Percentiles rank a stretch among this genome's conserved stretches.
phyloP scores from a whole-genome alignment of 2,888 invertebrate species.

The Cerceris ruficornis region DNA sequence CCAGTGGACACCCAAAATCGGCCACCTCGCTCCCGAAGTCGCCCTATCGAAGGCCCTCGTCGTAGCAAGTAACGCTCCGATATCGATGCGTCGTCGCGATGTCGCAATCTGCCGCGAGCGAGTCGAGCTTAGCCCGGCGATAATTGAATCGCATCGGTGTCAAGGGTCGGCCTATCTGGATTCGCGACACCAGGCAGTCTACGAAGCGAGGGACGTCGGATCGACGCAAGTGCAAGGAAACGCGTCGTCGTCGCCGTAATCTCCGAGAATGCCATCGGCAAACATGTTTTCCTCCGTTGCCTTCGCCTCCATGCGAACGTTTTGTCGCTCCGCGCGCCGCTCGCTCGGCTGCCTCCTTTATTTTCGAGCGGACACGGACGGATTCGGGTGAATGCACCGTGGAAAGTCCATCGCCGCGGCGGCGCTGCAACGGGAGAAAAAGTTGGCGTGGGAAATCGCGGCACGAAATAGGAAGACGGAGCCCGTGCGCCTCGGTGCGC shows the following conservation, averaged over 20 bases:
- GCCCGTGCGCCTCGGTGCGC: not conserved
- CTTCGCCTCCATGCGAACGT: not conserved
- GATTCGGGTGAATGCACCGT: constrained; percentile 40
- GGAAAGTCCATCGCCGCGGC: constrained; percentile 37
- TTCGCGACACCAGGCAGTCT: constrained; percentile 48
- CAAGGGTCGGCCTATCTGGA: constrained; percentile 12
- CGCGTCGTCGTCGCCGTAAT: too few species aligned
- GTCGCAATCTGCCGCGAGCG: not conserved
- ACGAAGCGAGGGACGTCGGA: not conserved
- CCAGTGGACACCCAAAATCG: not conserved
- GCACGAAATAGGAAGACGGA: constrained; percentile 42
- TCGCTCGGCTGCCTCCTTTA: not conserved
- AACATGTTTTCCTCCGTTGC: not conserved
- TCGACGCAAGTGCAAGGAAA: not conserved
- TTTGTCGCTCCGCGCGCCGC: too few species aligned
- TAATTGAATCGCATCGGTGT: constrained; percentile 18
- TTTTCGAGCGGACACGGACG: constrained; percentile 1
- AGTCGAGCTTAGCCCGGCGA: not conserved
- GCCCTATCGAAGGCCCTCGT: not conserved
- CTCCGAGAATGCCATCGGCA: not conserved
- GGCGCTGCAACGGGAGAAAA: constrained; percentile 39
- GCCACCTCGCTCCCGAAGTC: constrained; percentile 6
- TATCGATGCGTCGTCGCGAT: not conserved
- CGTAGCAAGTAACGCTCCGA: not conserved
- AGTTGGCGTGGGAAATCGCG: constrained; percentile 51